phyloP scores from a whole-genome alignment of 2,797 vertebrate species.

The Acanthurus tractus region DNA sequence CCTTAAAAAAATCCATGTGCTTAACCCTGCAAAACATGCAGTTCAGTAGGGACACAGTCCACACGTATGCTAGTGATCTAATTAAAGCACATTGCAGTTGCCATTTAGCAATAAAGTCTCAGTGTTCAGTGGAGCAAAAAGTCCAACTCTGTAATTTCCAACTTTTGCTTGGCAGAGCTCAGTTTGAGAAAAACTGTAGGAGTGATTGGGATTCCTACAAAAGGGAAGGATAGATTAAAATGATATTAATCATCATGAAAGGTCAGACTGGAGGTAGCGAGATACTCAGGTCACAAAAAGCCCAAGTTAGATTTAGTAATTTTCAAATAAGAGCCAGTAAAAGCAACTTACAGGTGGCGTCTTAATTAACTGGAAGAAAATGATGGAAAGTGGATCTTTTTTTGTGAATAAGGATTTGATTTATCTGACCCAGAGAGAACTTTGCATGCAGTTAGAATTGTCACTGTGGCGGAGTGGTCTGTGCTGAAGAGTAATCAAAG shows the following conservation, averaged over 20 bases:
- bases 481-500: background rate
- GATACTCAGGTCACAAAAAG: background rate
- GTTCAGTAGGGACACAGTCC: background rate
- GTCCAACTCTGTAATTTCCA: slow-evolving; percentile 57
- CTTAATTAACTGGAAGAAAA: background rate
- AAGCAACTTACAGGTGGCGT: background rate
- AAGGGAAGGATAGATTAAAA: slow-evolving; percentile 17
- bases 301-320: background rate
- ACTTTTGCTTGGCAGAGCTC: slow-evolving; percentile 13
- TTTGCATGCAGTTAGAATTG: background rate
- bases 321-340: background rate
- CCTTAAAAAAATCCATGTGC: slow-evolving; percentile 9
- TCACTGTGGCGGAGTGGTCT: background rate
- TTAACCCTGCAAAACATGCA: slow-evolving; percentile 15
- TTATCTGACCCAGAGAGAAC: background rate
- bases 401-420: background rate
- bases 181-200: slow-evolving; percentile 38
- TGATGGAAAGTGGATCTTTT: background rate
- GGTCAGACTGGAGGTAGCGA: background rate
- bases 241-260: slow-evolving; percentile 2
- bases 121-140: slow-evolving; percentile 31
- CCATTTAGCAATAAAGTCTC: slow-evolving; percentile 34
- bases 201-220: slow-evolving; percentile 46
- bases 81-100: slow-evolving; percentile 31
- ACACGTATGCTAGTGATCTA: slow-evolving; percentile 7